phyloP scores from a whole-genome alignment of 2,113 vertebrate species.

The Daubentonia madagascariensis region DNA sequence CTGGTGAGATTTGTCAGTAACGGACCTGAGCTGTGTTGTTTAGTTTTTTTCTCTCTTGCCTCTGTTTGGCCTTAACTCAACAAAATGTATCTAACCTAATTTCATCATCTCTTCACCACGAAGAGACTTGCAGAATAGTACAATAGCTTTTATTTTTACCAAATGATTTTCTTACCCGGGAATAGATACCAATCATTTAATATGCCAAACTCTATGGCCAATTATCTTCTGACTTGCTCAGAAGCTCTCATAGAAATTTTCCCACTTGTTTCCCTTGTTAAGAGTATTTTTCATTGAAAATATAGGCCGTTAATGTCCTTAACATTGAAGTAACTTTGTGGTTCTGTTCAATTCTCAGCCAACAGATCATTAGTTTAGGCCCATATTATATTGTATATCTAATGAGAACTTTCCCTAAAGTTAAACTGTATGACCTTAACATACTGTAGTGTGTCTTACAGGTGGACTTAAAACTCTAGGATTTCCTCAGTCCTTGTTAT shows the following conservation, averaged over 20 bases:
- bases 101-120: conserved; percentile 13
- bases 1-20: background rate
- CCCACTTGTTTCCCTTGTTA: background rate
- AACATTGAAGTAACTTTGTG: background rate
- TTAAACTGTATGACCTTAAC: conserved; percentile 28
- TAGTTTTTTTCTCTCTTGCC: background rate
- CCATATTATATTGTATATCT: background rate
- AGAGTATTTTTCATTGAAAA: background rate
- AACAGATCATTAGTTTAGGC: background rate
- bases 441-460: background rate
- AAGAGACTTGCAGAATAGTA: background rate
- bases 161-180: background rate
- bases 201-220: background rate
- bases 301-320: background rate
- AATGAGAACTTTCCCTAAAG: background rate
- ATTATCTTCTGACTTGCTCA: background rate
- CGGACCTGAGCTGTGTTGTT: background rate
- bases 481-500: background rate
- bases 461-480: background rate
- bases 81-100: background rate
- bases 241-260: background rate
- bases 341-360: conserved; percentile 36
- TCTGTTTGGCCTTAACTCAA: background rate
- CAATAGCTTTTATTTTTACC: background rate
- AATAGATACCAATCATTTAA: background rate